phyloP scores from a whole-genome alignment of 2,113 vertebrate species.

The Ia io region DNA sequence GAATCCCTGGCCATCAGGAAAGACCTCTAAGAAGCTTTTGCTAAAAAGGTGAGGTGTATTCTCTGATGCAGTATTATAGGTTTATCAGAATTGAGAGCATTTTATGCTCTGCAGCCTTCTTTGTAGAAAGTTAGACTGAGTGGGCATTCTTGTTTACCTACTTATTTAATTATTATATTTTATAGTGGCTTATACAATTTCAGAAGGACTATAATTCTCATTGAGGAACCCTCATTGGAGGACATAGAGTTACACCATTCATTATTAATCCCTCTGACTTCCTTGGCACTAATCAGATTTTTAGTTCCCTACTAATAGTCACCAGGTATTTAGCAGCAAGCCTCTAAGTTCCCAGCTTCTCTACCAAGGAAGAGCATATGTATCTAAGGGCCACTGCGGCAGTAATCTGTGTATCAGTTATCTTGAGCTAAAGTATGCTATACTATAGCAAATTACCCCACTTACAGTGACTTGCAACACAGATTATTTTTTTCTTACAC shows the following conservation, averaged over 20 bases:
- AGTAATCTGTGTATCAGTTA: not conserved
- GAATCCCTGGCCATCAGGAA: not conserved
- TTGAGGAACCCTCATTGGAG: not conserved
- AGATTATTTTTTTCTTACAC: not conserved
- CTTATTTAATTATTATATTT: not conserved
- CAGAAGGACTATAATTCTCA: not conserved
- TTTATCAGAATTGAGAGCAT: conserved; percentile 12
- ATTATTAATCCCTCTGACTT: not conserved
- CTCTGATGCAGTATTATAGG: not conserved
- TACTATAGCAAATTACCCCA: not conserved
- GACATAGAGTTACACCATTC: not conserved
- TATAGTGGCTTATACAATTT: not conserved
- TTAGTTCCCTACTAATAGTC: not conserved
- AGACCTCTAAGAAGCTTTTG: not conserved
- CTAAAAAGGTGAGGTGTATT: not conserved
- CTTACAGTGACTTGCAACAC: not conserved
- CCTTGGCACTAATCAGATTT: not conserved
- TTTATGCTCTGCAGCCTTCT: not conserved
- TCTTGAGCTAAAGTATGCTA: not conserved
- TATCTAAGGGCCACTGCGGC: not conserved
- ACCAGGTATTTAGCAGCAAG: not conserved
- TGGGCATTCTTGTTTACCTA: not conserved
- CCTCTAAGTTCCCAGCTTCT: not conserved
- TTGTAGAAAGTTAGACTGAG: not conserved
- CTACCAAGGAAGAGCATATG: not conserved